Evolutionary conservation across 2,888 invertebrate species (phyloP).

Genomic region (Helicoverpa assulta): DNA sequence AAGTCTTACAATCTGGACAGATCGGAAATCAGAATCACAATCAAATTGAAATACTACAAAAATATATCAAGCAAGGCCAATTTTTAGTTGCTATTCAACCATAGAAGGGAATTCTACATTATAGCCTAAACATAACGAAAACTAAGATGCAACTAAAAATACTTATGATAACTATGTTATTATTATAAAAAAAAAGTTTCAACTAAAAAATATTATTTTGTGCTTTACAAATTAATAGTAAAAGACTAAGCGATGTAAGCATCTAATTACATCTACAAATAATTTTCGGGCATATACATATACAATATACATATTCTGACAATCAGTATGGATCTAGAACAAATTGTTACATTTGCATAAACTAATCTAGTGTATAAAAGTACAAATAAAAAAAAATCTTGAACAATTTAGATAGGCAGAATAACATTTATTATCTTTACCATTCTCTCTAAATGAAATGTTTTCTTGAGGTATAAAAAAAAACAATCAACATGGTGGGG

Average conservation of each 20-base stretch:
- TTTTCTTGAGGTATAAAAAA: slow-evolving; percentile 20
- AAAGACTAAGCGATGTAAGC: slow-evolving; percentile 18
- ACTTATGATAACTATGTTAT: background rate
- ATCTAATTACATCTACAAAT: slow-evolving; percentile 27
- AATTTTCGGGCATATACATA: slow-evolving; percentile 10
- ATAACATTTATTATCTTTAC: slow-evolving; percentile 2
- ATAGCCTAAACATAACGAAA: background rate
- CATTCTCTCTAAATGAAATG: slow-evolving; percentile 7
- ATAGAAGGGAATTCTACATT: background rate
- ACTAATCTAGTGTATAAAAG: slow-evolving; percentile 3
- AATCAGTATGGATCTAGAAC: slow-evolving; percentile 5
- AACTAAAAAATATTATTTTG: slow-evolving; percentile 12
- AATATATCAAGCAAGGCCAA: slow-evolving; percentile 8
- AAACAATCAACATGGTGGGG: background rate
- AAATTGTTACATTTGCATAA: background rate
- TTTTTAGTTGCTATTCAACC: background rate
- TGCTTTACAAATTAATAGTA: slow-evolving; percentile 29
- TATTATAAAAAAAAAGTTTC: no score
- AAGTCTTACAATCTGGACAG: slow-evolving; percentile 23
- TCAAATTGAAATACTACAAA: slow-evolving; percentile 18
- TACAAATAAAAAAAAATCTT: slow-evolving; percentile 1
- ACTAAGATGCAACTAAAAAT: background rate
- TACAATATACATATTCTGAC: slow-evolving; percentile 20
- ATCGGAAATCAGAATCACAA: slow-evolving; percentile 13
- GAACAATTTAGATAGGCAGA: background rate